phyloP scores from a whole-genome alignment of 2,888 invertebrate genomes.

The Ceratothoa steindachneri region DNA sequence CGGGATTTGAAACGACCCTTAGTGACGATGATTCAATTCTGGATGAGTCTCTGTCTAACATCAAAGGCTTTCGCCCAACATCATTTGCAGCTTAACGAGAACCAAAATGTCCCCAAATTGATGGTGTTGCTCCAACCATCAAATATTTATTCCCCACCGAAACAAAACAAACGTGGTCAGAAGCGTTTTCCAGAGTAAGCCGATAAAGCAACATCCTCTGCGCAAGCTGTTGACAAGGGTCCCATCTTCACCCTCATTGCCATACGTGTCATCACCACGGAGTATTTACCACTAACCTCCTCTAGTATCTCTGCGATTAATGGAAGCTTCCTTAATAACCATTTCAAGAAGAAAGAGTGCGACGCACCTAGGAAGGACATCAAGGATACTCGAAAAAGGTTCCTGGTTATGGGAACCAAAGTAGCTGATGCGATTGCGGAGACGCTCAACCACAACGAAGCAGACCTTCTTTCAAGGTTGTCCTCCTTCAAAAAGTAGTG shows the following conservation, averaged over 20 bases:
- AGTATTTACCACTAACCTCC: not conserved
- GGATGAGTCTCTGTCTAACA: not conserved
- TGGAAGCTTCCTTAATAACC: not conserved
- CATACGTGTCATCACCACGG: not conserved
- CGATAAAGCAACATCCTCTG: not conserved
- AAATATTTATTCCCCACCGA: too few species aligned
- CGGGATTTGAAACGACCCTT: too few species aligned
- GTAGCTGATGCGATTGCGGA: not conserved
- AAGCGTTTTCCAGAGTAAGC: not conserved
- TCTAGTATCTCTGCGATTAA: not conserved
- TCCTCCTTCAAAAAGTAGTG: not conserved
- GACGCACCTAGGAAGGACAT: not conserved
- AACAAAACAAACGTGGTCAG: not conserved
- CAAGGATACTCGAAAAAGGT: not conserved
- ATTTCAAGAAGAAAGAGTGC: not conserved
- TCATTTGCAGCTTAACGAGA: not conserved
- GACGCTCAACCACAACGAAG: slow-evolving; percentile 3
- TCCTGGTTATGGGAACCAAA: slow-evolving; percentile 1
- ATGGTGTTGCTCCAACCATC: not conserved
- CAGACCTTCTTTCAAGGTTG: not conserved
- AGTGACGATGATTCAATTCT: too few species aligned
- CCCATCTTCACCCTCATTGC: not conserved
- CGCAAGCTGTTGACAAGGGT: not conserved
- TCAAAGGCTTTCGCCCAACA: not conserved
- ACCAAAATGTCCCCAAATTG: not conserved